Conservation (phyloP, 2,797 vertebrate genomes). For the Mionectes olivaceus region DNA sequence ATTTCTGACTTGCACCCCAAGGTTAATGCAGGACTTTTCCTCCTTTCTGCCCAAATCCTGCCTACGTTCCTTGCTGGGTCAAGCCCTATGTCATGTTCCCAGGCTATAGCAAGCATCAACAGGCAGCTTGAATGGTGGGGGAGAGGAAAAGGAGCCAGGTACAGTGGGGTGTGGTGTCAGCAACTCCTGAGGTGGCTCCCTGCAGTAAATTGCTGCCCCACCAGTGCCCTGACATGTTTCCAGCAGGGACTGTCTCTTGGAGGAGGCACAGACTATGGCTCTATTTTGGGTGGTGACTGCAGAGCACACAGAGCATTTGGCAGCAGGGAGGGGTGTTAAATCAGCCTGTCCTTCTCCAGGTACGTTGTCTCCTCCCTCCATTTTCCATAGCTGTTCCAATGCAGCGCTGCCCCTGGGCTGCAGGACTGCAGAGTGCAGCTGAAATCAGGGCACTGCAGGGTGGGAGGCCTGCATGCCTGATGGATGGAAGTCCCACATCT, state of each 20-base stretch:
- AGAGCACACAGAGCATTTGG: not conserved
- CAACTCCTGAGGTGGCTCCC: not conserved
- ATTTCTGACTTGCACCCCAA: not conserved
- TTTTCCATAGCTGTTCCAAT: not conserved
- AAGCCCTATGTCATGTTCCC: not conserved
- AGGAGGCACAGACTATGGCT: not conserved
- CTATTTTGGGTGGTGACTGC: slow-evolving; percentile 9
- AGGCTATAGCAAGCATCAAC: not conserved
- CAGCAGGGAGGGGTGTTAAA: not conserved
- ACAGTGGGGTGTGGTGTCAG: not conserved
- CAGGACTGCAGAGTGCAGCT: not conserved
- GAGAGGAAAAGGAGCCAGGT: not conserved
- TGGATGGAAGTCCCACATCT: not conserved
- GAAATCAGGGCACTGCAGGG: not conserved
- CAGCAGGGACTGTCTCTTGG: not conserved
- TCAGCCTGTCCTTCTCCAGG: slow-evolving; percentile 8
- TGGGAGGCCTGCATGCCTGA: not conserved
- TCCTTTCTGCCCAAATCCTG: not conserved
- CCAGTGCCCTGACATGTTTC: not conserved
- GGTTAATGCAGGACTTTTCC: not conserved
- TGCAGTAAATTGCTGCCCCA: not conserved
- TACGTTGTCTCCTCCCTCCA: not conserved
- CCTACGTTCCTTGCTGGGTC: not conserved
- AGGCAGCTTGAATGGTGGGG: not conserved
- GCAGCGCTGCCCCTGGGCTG: not conserved